Evolutionary conservation across 2,888 invertebrate species (phyloP), one percentile per base, ranked within the genome.

Genomic region (Pollenia angustigena): DNA sequence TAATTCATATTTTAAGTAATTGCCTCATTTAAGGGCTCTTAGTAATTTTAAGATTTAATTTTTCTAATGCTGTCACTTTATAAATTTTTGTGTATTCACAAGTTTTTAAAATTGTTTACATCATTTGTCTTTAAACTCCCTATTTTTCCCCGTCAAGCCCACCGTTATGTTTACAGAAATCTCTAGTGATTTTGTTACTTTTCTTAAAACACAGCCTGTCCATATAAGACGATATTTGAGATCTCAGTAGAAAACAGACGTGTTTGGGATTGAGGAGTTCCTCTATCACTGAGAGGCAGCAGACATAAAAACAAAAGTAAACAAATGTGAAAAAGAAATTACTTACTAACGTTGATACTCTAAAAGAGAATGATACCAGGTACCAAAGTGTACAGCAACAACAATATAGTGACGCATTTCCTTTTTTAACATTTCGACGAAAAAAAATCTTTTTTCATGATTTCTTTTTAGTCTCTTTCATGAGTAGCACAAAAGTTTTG

Each of bases 381-480:
- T 18, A 44, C 23, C 48, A 48, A 54, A 44, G 7, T 7, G 12
- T 40, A 62, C 12, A 48, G 46, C 14, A 60, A 56, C 16, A 72
- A 56, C 32, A 60, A 12, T 1, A 40, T 52, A 75, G 69, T 79
- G 79, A 79, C 79, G 58, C 82, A 86, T 86, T 86, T 86, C 85
- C 85, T 86, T 82, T 79, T 72, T 48, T n/a, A 80, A 74, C 4
- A 58, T 58, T 79, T 40, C 46, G 40, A 14, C 12, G 11, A n/a
- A n/a, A 40, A 62, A 62, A 54, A 52, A 40, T 18, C 32, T 42
- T 60, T 16, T 32, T 12, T 23, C 46, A n/a, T 46, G 50, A 18
- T 46, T 64, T 75, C 40, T 58, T n/a, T 64, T 58, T 62, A 8
- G 12, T 62, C 23, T 16, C 64, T 72, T 32, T 56, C 54, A 44